phyloP scores from a whole-genome alignment of 2,888 invertebrate species.

The Therioaphis trifolii region DNA sequence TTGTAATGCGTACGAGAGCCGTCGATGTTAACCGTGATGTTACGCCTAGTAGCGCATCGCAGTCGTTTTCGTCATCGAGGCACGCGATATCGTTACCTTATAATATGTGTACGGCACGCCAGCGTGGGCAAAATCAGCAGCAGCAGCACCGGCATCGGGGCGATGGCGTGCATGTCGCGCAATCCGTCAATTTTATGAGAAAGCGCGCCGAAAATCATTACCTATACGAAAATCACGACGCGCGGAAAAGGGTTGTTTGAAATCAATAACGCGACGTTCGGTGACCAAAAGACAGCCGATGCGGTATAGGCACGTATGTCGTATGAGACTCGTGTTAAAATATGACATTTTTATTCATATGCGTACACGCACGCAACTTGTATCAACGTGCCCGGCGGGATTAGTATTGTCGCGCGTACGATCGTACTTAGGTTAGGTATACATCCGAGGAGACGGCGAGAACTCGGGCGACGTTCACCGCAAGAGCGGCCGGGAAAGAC shows the following conservation, averaged over 20 bases:
- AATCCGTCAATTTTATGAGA: slow-evolving; percentile 24
- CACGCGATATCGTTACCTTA: slow-evolving; percentile 3
- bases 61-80: slow-evolving; percentile 23
- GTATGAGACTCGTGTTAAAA: no score
- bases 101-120: background rate
- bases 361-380: background rate
- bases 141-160: background rate
- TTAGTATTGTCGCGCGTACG: slow-evolving; percentile 48
- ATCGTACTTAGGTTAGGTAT: no score
- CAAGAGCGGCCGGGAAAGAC: no score
- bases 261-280: slow-evolving; percentile 39
- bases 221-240: slow-evolving; percentile 1
- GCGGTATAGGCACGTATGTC: background rate
- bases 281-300: slow-evolving; percentile 9
- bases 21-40: slow-evolving; percentile 14
- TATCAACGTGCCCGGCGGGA: slow-evolving; percentile 41
- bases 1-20: slow-evolving; percentile 14
- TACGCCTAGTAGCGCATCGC: slow-evolving; percentile 20
- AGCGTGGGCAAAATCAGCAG: background rate
- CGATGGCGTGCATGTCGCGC: slow-evolving; percentile 25
- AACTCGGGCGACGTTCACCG: no score
- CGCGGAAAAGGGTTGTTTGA: slow-evolving; percentile 35
- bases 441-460: no score
- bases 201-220: slow-evolving; percentile 3
- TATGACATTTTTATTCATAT: background rate